Conservation (phyloP, 2,797 vertebrate genomes). For the Sandelia bainsii region DNA sequence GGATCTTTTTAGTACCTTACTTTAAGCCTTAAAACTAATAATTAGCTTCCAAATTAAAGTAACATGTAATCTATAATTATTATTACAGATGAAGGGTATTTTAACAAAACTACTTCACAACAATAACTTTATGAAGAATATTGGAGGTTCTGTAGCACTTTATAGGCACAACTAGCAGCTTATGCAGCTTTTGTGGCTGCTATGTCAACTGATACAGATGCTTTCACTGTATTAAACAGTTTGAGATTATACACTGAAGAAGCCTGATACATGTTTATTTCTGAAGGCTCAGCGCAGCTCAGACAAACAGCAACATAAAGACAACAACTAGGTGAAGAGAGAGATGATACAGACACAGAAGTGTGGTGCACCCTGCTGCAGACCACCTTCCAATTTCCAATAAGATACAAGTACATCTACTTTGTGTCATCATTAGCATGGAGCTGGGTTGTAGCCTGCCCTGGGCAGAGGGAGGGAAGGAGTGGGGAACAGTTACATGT, state of each 20-base stretch:
- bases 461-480: conserved; percentile 73
- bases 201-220: conserved; percentile 8
- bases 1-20: neutral
- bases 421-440: conserved; percentile 75
- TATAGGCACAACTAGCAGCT: conserved; percentile 12
- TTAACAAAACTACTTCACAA: neutral
- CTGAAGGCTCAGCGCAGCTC: conserved; percentile 9
- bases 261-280: neutral
- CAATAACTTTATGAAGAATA: neutral
- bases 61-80: neutral
- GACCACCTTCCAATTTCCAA: conserved; percentile 29
- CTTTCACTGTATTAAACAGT: conserved; percentile 3
- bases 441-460: conserved; percentile 73
- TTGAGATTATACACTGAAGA: conserved; percentile 19
- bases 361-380: conserved; percentile 12
- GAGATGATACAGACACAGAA: conserved; percentile 19
- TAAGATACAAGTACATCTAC: conserved; percentile 58
- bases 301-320: conserved; percentile 23
- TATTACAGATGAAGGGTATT: neutral
- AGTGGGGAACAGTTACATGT: conserved; percentile 75
- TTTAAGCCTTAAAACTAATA: neutral
- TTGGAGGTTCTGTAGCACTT: conserved; percentile 3
- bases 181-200: conserved; percentile 3
- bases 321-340: conserved; percentile 21
- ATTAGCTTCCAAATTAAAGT: conserved; percentile 7